Evolutionary conservation across 2,113 vertebrate species (phyloP), one percentile per base, ranked within the genome.

Genomic region (Stegastes partitus): DNA sequence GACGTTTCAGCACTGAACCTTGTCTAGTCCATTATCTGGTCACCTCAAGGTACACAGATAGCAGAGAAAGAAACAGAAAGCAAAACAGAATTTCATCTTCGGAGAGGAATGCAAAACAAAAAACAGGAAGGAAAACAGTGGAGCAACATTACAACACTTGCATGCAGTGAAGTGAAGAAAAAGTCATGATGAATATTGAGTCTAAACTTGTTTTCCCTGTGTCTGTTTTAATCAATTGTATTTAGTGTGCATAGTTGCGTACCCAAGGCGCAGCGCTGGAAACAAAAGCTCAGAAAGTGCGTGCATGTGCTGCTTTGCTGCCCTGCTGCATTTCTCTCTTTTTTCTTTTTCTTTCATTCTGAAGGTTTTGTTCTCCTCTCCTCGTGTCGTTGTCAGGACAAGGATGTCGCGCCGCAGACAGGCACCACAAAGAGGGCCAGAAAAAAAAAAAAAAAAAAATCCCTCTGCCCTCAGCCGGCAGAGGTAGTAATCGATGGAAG

Each of bases 401-500:
- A 51, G 70, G 74, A 81, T 87, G 85, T 83, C 55, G 62, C 86
- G 80, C 55, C 58, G 26, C 59, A 81, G 88, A 91, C 76, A 84
- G 79, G 77, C 84, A 39, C 56, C 83, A 86, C 83, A 74, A 82
- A 91, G 70, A 77, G 45, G 62, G 79, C 50, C 56, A 75, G 54
- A 16, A 65, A 83, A 82, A 70, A 81, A 61, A 66, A 71, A n/a
- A 49, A n/a, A n/a, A n/a, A n/a, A 51, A 68, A 81, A 51, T 70
- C 55, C 49, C 63, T 70, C 51, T 76, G 61, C 82, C 79, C 74
- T 78, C 28, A 64, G 74, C 31, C 77, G 47, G 66, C 66, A 57
- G 75, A 90, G 87, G 74, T 74, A 71, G 69, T 62, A 84, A 93
- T 92, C 88, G 77, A 92, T 94, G 63, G 76, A 63, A 92, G 81